phyloP scores from a whole-genome alignment of 1,140 invertebrate species.

The Drosophila mayri region DNA sequence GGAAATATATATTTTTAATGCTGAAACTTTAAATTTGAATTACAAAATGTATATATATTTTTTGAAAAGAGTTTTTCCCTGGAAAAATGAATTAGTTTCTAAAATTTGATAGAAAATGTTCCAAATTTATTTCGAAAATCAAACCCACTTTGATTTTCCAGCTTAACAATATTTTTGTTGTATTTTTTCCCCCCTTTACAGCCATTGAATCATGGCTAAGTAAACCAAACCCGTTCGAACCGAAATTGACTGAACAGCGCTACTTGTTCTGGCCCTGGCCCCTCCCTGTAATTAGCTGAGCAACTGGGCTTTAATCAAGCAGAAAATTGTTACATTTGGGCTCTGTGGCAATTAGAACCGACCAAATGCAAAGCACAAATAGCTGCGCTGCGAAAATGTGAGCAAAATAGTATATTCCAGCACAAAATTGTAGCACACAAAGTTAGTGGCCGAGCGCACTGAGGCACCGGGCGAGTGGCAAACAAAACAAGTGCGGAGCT shows the following conservation, averaged over 20 bases:
- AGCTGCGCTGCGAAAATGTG: constrained; percentile 21
- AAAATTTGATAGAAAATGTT: neutral
- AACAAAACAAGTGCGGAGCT: constrained; percentile 75
- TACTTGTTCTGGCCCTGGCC: constrained; percentile 15
- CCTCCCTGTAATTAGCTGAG: constrained; percentile 51
- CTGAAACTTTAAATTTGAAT: neutral
- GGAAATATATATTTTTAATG: neutral
- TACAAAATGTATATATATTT: neutral
- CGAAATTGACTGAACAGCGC: constrained; percentile 22
- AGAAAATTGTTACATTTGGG: constrained; percentile 70
- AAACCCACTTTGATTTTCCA: neutral
- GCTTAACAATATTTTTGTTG: neutral
- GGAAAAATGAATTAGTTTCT: neutral
- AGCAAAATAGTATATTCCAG: constrained; percentile 25
- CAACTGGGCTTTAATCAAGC: constrained; percentile 69
- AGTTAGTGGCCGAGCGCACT: constrained; percentile 10
- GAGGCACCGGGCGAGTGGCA: constrained; percentile 20
- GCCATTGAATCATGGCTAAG: constrained; percentile 11
- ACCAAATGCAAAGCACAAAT: constrained; percentile 43
- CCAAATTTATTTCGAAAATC: neutral
- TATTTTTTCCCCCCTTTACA: neutral
- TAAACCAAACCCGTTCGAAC: constrained; percentile 30
- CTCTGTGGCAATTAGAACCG: constrained; percentile 59
- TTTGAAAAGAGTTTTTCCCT: neutral
- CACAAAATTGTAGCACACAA: constrained; percentile 34